A percentile compares a stretch with the other conserved stretches of the same genome.
Conservation (phyloP, 2,113 vertebrate species). For the Dunckerocampus dactyliophorus region DNA sequence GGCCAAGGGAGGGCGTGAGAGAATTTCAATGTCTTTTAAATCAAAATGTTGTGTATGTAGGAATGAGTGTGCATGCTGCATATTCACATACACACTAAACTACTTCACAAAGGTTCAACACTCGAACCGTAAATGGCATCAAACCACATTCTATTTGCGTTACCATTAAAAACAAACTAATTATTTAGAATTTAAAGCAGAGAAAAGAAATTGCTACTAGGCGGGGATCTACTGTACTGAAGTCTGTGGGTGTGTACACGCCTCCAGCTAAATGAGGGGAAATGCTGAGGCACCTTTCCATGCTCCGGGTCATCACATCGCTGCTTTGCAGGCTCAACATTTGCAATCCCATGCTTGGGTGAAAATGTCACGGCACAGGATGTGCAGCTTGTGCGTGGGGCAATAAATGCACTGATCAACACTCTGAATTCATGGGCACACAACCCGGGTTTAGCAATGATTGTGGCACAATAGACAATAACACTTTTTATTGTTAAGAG, state of each 20-base stretch:
- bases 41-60: too few species aligned
- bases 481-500: too few species aligned
- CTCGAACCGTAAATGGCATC: too few species aligned
- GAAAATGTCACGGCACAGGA: not conserved
- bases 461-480: not conserved
- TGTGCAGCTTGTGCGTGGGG: not conserved
- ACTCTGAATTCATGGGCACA: not conserved
- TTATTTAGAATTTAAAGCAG: not conserved
- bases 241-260: slow-evolving; percentile 41
- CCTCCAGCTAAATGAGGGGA: slow-evolving; percentile 47
- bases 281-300: slow-evolving; percentile 41
- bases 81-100: too few species aligned
- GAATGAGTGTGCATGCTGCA: slow-evolving; percentile 12
- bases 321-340: slow-evolving; percentile 12
- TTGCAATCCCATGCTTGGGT: slow-evolving; percentile 11
- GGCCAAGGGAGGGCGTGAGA: not conserved
- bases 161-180: too few species aligned
- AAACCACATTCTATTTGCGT: too few species aligned
- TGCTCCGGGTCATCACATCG: slow-evolving; percentile 9
- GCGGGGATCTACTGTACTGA: too few species aligned
- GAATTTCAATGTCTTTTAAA: not conserved
- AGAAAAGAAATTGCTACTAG: slow-evolving; percentile 22
- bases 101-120: too few species aligned
- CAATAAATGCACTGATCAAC: slow-evolving; percentile 1
- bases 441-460: not conserved